Percentiles rank a stretch among this genome's conserved stretches.
Evolutionary conservation across 2,888 invertebrate genomes (phyloP).

Genomic region (Cataglyphis livida): DNA sequence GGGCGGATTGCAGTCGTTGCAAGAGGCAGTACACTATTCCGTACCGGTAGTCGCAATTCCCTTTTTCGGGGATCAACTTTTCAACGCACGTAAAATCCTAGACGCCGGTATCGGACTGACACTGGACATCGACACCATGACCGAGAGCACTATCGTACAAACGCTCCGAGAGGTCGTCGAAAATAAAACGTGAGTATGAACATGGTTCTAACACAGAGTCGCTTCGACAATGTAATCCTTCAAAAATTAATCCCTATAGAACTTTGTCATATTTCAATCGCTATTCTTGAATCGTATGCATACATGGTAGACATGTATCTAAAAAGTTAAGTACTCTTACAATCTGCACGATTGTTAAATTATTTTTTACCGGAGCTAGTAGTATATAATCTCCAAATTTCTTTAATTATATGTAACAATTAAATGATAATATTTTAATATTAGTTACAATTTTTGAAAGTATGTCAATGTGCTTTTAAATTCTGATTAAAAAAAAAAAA

Average conservation of each 20-base stretch:
- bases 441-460: not conserved
- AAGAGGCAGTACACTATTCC: slow-evolving; percentile 82
- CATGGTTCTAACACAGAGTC: not conserved
- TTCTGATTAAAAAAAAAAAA: not conserved
- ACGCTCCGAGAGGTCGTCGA: slow-evolving; percentile 74
- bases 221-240: slow-evolving; percentile 13
- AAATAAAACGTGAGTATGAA: slow-evolving; percentile 75
- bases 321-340: not conserved
- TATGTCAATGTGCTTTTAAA: not conserved
- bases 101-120: slow-evolving; percentile 80
- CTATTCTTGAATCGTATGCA: not conserved
- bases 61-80: slow-evolving; percentile 83
- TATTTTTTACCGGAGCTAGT: not conserved
- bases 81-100: slow-evolving; percentile 81
- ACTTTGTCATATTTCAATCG: not conserved
- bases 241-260: slow-evolving; percentile 30
- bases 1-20: slow-evolving; percentile 82
- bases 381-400: not conserved
- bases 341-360: not conserved
- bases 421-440: not conserved
- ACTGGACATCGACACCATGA: slow-evolving; percentile 78
- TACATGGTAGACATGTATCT: not conserved
- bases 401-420: not conserved
- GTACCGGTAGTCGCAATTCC: slow-evolving; percentile 81
- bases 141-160: slow-evolving; percentile 73